phyloP scores from a whole-genome alignment of 2,888 invertebrate species.

The Melieria picta region DNA sequence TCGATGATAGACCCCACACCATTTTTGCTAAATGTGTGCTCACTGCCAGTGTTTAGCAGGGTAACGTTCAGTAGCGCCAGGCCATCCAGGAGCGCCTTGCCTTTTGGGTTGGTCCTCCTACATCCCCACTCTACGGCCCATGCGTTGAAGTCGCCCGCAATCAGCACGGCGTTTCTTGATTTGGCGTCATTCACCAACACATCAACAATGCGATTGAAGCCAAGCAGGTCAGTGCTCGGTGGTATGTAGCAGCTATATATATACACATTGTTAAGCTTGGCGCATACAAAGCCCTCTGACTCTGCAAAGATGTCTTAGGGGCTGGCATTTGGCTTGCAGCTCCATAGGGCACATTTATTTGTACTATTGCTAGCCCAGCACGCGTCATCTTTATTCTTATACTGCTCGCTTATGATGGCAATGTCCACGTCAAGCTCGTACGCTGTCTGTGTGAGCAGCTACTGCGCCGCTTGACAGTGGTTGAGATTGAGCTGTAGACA shows the following conservation, averaged over 20 bases:
- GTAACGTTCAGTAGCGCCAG: neutral
- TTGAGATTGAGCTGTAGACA: conserved; percentile 25
- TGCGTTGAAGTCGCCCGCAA: conserved; percentile 32
- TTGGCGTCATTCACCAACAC: neutral
- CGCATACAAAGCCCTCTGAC: neutral
- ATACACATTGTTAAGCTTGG: neutral
- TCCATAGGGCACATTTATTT: conserved; percentile 15
- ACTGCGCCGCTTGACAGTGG: conserved; percentile 26
- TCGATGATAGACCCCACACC: conserved; percentile 16
- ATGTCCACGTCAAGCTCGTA: conserved; percentile 7
- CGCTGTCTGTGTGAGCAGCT: conserved; percentile 17
- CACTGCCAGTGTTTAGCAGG: conserved; percentile 11
- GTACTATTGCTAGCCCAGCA: conserved; percentile 4
- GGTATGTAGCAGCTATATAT: neutral
- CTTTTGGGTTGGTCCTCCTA: conserved; percentile 14
- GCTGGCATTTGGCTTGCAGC: neutral
- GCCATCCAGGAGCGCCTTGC: conserved; percentile 9
- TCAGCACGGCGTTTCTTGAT: neutral
- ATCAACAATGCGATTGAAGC: neutral
- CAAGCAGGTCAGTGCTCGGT: neutral
- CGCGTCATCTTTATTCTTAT: neutral
- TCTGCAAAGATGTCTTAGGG: neutral
- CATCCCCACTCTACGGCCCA: conserved; percentile 28
- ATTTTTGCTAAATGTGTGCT: conserved; percentile 16
- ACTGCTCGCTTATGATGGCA: conserved; percentile 20